Evolutionary conservation across 2,113 vertebrate genomes (phyloP).

Genomic region (Paramisgurnus dabryanus): DNA sequence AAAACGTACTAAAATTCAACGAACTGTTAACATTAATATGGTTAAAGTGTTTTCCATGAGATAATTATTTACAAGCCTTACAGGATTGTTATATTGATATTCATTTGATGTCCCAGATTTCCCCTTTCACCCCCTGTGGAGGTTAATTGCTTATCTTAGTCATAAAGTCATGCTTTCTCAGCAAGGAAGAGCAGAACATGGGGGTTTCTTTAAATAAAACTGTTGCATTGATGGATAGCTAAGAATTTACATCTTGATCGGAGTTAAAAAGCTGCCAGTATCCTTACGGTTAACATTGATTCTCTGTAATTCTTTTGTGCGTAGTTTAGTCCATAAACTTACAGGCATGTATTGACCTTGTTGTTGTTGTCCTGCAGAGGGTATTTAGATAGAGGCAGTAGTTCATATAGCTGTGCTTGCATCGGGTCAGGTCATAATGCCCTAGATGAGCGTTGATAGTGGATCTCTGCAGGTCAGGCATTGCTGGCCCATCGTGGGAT

Average conservation of each 20-base stretch:
- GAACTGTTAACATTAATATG: neutral
- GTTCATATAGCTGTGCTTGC: conserved; percentile 11
- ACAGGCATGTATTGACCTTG: neutral
- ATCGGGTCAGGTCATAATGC: neutral
- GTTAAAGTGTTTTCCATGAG: conserved; percentile 3
- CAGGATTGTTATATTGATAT: neutral
- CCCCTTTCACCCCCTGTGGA: neutral
- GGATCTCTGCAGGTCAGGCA: conserved; percentile 2
- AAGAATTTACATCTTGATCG: no score
- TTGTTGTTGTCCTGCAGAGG: neutral
- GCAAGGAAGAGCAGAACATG: conserved; percentile 10
- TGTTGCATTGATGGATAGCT: neutral
- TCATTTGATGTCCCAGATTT: conserved; percentile 16
- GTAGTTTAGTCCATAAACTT: neutral
- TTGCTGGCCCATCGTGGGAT: conserved; percentile 40
- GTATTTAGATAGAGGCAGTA: neutral
- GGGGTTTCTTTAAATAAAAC: conserved; percentile 7
- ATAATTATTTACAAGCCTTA: neutral
- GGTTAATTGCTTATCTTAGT: conserved; percentile 14
- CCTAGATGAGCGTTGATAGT: conserved; percentile 3
- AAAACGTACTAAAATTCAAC: neutral
- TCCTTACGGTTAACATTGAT: no score
- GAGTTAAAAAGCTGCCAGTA: no score
- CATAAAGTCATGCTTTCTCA: conserved; percentile 25
- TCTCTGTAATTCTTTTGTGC: neutral